These are phyloP conservation scores for Rhynchotus rufescens DNA, from an alignment of 2,797 vertebrate species.

Conservation along the genomic window DNA sequence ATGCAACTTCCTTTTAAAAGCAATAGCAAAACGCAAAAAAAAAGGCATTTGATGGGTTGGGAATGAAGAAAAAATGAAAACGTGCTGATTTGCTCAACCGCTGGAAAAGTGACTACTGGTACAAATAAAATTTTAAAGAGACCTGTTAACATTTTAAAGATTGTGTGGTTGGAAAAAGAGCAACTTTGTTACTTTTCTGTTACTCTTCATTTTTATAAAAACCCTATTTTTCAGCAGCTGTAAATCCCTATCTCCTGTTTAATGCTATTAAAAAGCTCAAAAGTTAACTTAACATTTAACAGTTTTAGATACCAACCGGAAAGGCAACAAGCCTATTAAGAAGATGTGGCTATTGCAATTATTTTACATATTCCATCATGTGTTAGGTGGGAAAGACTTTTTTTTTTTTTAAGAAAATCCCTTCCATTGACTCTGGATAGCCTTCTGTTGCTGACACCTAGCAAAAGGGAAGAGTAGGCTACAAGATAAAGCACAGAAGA, in stretches of 20 bases:
- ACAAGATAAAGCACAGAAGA: background rate
- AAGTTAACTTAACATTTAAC: slow-evolving; percentile 30
- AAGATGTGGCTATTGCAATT: background rate
- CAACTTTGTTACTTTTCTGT: background rate
- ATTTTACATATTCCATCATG: background rate
- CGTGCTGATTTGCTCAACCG: slow-evolving; percentile 42
- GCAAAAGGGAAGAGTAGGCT: background rate
- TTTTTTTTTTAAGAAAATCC: background rate
- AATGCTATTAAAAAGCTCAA: slow-evolving; percentile 14
- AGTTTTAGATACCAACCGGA: slow-evolving; percentile 9
- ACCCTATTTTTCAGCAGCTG: no score
- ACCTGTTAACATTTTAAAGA: slow-evolving; percentile 45
- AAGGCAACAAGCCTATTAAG: background rate
- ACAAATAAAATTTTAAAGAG: slow-evolving; percentile 6
- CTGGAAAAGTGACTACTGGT: slow-evolving; percentile 47
- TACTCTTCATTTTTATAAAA: no score
- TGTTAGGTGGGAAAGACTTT: background rate
- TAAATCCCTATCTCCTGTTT: background rate
- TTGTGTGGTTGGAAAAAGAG: background rate
- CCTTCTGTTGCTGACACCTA: background rate
- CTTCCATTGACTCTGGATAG: background rate
- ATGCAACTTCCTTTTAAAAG: slow-evolving; percentile 21
- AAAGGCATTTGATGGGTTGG: background rate
- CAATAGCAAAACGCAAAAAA: slow-evolving; percentile 28
- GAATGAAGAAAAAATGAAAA: background rate